Base-by-base conservation (phyloP, 2,113 vertebrate genomes). In the Calypte anna region DNA sequence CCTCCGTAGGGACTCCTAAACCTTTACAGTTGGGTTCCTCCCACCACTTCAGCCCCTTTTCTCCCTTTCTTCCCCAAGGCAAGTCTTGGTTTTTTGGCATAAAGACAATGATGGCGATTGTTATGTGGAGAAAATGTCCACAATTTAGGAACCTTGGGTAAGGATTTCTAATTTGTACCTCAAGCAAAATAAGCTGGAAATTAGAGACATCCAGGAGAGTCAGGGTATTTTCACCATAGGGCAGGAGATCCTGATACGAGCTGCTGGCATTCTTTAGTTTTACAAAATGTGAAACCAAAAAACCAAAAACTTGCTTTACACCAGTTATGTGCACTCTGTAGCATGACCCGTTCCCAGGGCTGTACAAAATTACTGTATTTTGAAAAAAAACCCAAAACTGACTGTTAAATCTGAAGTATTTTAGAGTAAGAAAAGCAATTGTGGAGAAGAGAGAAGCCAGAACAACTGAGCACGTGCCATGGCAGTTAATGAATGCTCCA, bases 121-220 rank as follows among this genome's bases (percentile, higher is more conserved):
- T 91, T 96, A 76, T 22, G 44, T 66, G 76, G 55, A 92, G 69
- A 96, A 88, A 94, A 92, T 43, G 10, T 55, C 70, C 57, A 70
- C 82, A 63, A 86, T 85, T 74, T 94, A 69, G 79, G 95, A 94
- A 93, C 40, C 12, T 43, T 92, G 91, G 82, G 77, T 94, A 88
- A 96, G 80, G 69, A 70, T 70, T 82, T 91, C 92, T 94, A 94
- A 97, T 97, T 96, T 96, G 82, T 91, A 84, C 74, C 75, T 95
- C 88, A 96, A 83, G 66, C 55, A 86, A 91, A 92, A 85, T 72
- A 90, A 97, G 87, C 11, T 82, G 55, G 66, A 94, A 86, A 63
- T 84, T 4, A 2, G 43, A 92, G 77, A 62, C 67, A 84, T 91
- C 62, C 68, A 67, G 46, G 72, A 87, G 50, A 58, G 28, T 58